Base-by-base conservation (phyloP, 2,113 vertebrate species). In the Podarcis muralis region DNA sequence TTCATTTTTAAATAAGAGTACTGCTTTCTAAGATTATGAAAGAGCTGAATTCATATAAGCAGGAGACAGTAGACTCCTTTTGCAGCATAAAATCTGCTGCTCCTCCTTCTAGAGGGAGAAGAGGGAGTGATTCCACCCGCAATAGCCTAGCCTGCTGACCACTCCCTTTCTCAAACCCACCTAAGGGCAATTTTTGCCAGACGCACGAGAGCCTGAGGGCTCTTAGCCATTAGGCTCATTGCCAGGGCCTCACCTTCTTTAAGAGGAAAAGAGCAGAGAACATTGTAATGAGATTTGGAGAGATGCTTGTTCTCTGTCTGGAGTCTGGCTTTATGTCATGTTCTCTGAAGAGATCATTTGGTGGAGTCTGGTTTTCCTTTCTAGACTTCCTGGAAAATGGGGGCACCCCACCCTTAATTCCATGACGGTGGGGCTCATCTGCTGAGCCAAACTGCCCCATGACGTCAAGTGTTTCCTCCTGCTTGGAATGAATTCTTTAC, bases 401-500 rank as follows among this genome's bases (percentile, higher is more conserved):
- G 37, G 48, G 48, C 48, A 12, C 48, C 9, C 3, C 87, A 0
- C 48, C 27, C 71, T 40, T 82, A 27, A 1, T 83, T 88, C 27
- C 4, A 48, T 82, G 27, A n/a, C 27, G 81, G 6, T 78, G 81
- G 30, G 3, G 57, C 3, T n/a, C 59, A 62, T 62, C 7, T 6
- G 37, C 81, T 76, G 43, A 75, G 40, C 59, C 32, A 82, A 81
- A 81, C 32, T 15, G 30, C 77, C 23, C 23, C 40, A 12, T 81
- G 79, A 62, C 12, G 35, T n/a, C 3, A 25, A 4, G 15, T 87
- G 71, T 66, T n/a, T 35, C 62, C 62, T 85, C 40, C 18, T 16
- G 1, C 1, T 6, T 0, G 0, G 0, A 40, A 11, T 37, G 69
- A 62, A 5, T 86, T 90, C 66, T 40, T 5, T 32, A 48, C 27